Evolutionary conservation across 2,797 vertebrate species (phyloP), one percentile per base, ranked within the genome.

Genomic region (Melanotaenia boesemani): DNA sequence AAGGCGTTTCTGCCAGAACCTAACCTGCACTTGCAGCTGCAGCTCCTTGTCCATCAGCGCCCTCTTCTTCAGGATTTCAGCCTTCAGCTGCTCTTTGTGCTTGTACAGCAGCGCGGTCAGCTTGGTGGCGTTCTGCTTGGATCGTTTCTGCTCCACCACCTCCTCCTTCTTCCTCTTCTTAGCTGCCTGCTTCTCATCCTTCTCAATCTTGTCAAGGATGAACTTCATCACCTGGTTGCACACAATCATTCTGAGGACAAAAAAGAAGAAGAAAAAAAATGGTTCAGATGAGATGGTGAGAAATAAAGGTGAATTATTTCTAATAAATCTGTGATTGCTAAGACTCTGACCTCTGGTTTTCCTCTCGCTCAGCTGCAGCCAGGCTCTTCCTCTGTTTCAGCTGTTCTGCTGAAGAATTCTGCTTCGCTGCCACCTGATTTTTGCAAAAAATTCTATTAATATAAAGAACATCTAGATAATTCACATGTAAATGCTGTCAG

Each of bases 211-310:
- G 94, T 99, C 98, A 67, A 99, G 95, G 88, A 99, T 96, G 82
- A 95, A 99, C 92, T 99, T 99, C 97, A 99, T 98, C 90, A 99
- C 97, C 94, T 99, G 98, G 94, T 98, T 99, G 94, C 98, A 99
- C 68, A 99, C 97, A 56, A 99, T 98, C 96, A 99, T 97, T 89
- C 98, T 99, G 88, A 68, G 80, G 77, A 88, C 9, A 56, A 10
- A 68, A 22, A 4, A 24, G 9, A 54, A 24, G 9, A 8, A 22
- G n/a, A 22, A 22, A 26, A 54, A 70, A 2, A 59, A 12, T 0
- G 5, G 22, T 0, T 70, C 4, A 63, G 26, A n/a, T n/a, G n/a
- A n/a, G n/a, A n/a, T n/a, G n/a, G 13, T 1, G 0, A 0, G 18
- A 8, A 28, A 20, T 22, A 0, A 24, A 8, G 20, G 16, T 13